Percentiles rank a stretch among this genome's conserved stretches.
Evolutionary conservation across 1,140 invertebrate species (phyloP).

Genomic region (Drosophila pallidifrons): DNA sequence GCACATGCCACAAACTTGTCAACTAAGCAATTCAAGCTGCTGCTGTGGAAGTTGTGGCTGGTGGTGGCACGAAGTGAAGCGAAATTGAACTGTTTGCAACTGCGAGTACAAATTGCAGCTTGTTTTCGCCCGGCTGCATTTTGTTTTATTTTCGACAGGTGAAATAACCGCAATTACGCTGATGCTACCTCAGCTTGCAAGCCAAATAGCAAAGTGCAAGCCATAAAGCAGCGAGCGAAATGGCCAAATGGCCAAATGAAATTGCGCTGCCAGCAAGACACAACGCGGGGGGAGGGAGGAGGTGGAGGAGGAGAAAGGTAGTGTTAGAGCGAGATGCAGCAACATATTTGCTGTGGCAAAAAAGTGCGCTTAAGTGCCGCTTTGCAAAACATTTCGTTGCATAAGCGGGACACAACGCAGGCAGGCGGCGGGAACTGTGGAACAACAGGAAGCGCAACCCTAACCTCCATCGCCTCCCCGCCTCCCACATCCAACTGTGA

Average conservation of each 20-base stretch:
- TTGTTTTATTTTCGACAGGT: constrained; percentile 83
- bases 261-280: constrained; percentile 48
- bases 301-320: background rate
- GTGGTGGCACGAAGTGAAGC: constrained; percentile 26
- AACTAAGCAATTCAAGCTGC: constrained; percentile 51
- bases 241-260: constrained; percentile 57
- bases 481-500: background rate
- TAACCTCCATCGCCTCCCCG: background rate
- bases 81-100: constrained; percentile 83
- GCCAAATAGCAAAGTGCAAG: constrained; percentile 56
- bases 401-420: constrained; percentile 27
- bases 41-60: background rate
- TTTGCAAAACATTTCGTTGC: constrained; percentile 79
- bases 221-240: constrained; percentile 34
- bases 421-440: constrained; percentile 22
- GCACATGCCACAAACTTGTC: constrained; percentile 65
- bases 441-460: constrained; percentile 20
- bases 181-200: constrained; percentile 54
- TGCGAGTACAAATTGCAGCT: constrained; percentile 75
- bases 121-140: constrained; percentile 75
- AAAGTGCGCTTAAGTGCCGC: constrained; percentile 79
- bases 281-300: background rate
- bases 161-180: constrained; percentile 81
- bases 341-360: constrained; percentile 73
- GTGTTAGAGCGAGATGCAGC: constrained; percentile 4